Evolutionary conservation across 92 coral and sea anemone genomes (phyloP).

Genomic region (Scolanthus callimorphus): DNA sequence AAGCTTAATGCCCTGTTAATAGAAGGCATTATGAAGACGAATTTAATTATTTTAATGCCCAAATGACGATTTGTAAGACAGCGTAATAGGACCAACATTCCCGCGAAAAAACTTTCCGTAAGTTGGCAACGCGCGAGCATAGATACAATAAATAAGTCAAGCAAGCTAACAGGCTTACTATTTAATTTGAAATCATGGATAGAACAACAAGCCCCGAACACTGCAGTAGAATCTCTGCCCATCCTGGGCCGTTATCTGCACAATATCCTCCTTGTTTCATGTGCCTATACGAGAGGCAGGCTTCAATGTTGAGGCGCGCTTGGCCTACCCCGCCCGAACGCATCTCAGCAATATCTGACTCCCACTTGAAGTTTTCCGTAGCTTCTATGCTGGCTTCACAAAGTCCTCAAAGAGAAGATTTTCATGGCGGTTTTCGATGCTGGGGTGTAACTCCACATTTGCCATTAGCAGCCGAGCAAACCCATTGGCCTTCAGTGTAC

Average conservation of each 20-base stretch:
- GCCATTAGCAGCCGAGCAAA: not conserved
- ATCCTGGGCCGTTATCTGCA: no score
- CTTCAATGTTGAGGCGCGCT: slow-evolving; percentile 5
- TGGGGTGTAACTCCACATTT: slow-evolving; percentile 7
- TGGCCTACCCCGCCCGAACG: slow-evolving; percentile 23
- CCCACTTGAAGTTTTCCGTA: slow-evolving; percentile 21
- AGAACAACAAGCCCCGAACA: not conserved
- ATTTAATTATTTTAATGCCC: slow-evolving; percentile 11
- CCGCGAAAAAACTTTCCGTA: slow-evolving; percentile 8
- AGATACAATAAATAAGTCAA: slow-evolving; percentile 3
- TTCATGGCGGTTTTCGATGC: slow-evolving; percentile 5
- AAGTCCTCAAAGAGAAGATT: not conserved
- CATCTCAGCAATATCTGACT: slow-evolving; percentile 8
- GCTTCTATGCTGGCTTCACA: slow-evolving; percentile 19
- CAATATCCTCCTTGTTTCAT: slow-evolving; percentile 18
- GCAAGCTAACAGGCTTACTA: not conserved
- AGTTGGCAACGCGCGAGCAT: slow-evolving; percentile 17
- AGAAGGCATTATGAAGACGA: slow-evolving; percentile 1
- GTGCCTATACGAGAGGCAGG: slow-evolving; percentile 37
- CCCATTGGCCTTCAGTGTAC: no score
- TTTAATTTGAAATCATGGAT: not conserved
- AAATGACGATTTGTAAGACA: slow-evolving; percentile 25
- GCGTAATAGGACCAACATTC: slow-evolving; percentile 20
- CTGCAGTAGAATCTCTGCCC: no score
- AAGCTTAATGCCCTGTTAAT: not conserved